Conservation (phyloP, 2,113 vertebrate genomes). For the Sisor rabdophorus region DNA sequence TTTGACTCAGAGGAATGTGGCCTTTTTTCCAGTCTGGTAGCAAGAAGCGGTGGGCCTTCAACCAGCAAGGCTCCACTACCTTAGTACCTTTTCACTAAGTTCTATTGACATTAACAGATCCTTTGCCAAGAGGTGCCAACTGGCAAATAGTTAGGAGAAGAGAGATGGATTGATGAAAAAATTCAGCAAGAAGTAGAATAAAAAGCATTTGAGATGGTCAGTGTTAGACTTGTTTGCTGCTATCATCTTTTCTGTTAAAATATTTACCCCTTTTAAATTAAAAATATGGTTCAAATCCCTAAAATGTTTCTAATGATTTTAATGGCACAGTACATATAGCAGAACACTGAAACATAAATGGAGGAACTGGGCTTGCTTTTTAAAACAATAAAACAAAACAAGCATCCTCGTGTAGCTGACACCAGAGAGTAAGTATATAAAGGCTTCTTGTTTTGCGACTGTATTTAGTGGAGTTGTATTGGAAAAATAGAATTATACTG, state of each 20-base stretch:
- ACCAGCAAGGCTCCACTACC: constrained; percentile 84
- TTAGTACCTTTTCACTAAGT: constrained; percentile 79
- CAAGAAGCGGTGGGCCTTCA: constrained; percentile 87
- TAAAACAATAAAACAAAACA: no score
- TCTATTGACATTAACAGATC: constrained; percentile 97
- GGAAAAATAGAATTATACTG: no score
- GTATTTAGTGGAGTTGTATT: no score
- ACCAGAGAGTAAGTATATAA: no score
- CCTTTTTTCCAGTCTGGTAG: constrained; percentile 87
- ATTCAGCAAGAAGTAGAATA: not conserved
- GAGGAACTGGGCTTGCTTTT: no score
- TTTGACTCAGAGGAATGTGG: constrained; percentile 80
- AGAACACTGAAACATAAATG: no score
- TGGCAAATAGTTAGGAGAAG: constrained; percentile 75
- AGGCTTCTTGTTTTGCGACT: no score
- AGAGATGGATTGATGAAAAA: no score
- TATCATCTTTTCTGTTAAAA: not conserved
- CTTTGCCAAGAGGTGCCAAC: constrained; percentile 91
- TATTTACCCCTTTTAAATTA: not conserved
- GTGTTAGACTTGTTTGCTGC: not conserved
- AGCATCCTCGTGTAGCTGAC: no score
- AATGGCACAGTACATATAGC: not conserved
- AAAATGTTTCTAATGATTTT: not conserved
- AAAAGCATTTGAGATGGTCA: not conserved
- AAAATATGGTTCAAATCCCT: not conserved